These are phyloP conservation scores for Stramonita haemastoma DNA, from an alignment of 2,888 invertebrate genomes.

Conservation along the genomic window DNA sequence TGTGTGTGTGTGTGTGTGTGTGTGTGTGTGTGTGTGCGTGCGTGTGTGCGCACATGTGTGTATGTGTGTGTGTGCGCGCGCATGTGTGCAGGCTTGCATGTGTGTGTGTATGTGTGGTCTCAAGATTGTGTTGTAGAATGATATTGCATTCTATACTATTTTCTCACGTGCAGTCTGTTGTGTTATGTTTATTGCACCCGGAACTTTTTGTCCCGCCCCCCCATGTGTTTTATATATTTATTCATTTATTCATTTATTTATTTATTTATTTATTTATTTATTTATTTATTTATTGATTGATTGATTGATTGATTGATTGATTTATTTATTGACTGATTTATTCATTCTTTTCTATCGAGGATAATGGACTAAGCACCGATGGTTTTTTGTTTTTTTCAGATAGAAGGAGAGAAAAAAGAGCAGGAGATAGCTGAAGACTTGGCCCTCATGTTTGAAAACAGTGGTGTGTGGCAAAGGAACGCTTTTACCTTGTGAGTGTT, in stretches of 20 bases:
- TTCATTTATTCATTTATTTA: no score
- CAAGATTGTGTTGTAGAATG: no score
- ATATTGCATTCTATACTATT: neutral
- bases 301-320: no score
- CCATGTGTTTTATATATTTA: no score
- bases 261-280: no score
- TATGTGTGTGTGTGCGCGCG: neutral
- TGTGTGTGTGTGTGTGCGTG: neutral
- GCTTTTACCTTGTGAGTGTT: neutral
- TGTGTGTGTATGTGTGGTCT: neutral
- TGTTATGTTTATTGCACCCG: no score
- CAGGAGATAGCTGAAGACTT: conserved; percentile 60
- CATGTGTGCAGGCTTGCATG: neutral
- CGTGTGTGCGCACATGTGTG: neutral
- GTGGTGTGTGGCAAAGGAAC: conserved; percentile 32
- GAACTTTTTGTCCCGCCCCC: no score
- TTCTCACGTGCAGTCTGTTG: no score
- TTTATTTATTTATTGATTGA: no score
- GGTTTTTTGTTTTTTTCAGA: conserved; percentile 47
- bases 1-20: neutral
- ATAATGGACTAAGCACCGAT: no score
- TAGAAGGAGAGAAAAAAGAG: conserved; percentile 65
- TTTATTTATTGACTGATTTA: no score
- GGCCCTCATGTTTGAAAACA: conserved; percentile 62
- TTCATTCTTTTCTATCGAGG: no score